phyloP scores from a whole-genome alignment of 1,140 invertebrate genomes.

The Ceratoteleas bidentatus region DNA sequence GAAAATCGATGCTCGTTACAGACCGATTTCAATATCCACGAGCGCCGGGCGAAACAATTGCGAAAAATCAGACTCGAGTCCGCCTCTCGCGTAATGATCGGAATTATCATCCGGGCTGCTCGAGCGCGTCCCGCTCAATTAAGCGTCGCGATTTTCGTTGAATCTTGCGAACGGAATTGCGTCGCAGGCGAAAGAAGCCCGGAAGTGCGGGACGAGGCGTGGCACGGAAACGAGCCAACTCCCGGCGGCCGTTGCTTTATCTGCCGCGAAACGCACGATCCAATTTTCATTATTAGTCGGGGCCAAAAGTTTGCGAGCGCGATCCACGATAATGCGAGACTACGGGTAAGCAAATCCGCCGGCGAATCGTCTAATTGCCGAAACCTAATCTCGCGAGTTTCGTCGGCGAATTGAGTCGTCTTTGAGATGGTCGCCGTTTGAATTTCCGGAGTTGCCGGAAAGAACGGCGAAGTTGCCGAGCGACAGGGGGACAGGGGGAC shows the following conservation, averaged over 20 bases:
- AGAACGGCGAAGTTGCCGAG: constrained; percentile 37
- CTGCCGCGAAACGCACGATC: constrained; percentile 52
- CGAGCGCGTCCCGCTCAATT: constrained; percentile 53
- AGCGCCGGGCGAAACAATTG: constrained; percentile 34
- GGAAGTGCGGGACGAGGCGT: constrained; percentile 8
- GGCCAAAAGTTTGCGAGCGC: constrained; percentile 50
- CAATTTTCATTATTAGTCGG: constrained; percentile 56
- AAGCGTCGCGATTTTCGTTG: constrained; percentile 56
- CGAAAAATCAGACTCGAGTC: constrained; percentile 41
- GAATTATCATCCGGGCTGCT: constrained; percentile 57
- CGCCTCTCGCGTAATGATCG: constrained; percentile 41
- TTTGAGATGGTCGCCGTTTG: constrained; percentile 46
- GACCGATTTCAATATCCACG: constrained; percentile 37
- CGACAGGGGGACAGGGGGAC: constrained; percentile 6
- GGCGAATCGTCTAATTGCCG: constrained; percentile 63
- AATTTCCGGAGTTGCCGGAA: constrained; percentile 30
- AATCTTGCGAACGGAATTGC: constrained; percentile 55
- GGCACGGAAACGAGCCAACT: constrained; percentile 6
- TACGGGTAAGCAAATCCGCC: constrained; percentile 54
- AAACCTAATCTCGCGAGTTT: constrained; percentile 66
- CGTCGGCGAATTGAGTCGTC: constrained; percentile 38
- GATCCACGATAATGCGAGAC: constrained; percentile 49
- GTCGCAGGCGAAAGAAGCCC: constrained; percentile 20
- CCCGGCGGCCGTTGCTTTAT: constrained; percentile 18
- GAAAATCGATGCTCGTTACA: constrained; percentile 50